A percentile compares a stretch with the other conserved stretches of the same genome.
Conservation (phyloP, 2,797 vertebrate genomes). For the Myoxocephalus aenaeus region DNA sequence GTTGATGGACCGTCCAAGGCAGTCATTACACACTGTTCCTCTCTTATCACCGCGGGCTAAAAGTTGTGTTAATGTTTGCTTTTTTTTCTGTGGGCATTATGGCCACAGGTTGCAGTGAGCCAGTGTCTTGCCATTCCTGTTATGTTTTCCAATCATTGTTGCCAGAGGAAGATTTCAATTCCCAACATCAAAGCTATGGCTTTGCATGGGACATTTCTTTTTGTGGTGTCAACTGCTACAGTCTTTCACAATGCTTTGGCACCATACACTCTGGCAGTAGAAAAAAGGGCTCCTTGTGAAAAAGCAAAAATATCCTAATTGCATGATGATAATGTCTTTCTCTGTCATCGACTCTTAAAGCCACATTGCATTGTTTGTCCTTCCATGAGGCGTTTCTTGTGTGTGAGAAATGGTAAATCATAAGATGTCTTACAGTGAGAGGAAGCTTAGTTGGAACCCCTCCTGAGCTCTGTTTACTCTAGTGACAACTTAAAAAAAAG, state of each 20-base stretch:
- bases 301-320: constrained; percentile 52
- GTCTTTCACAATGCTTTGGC: constrained; percentile 56
- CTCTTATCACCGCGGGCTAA: constrained; percentile 68
- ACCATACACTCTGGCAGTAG: constrained; percentile 59
- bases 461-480: constrained; percentile 14
- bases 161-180: constrained; percentile 63
- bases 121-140: constrained; percentile 37
- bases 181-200: constrained; percentile 66
- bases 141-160: constrained; percentile 58
- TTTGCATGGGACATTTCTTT: constrained; percentile 72
- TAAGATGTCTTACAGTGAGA: not conserved
- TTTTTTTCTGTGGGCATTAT: constrained; percentile 57
- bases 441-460: not conserved
- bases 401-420: constrained; percentile 23
- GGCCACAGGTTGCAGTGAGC: constrained; percentile 55
- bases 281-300: constrained; percentile 28
- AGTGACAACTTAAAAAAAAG: constrained; percentile 21
- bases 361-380: constrained; percentile 30
- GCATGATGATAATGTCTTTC: constrained; percentile 33
- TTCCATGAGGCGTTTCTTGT: not conserved
- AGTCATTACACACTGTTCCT: constrained; percentile 62
- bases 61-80: constrained; percentile 69
- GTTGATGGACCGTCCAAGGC: constrained; percentile 72
- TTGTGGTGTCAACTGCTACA: constrained; percentile 69
- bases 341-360: constrained; percentile 14